These are phyloP conservation scores for Tupiocoris notatus DNA, from an alignment of 2,888 invertebrate genomes.

Conservation along the genomic window DNA sequence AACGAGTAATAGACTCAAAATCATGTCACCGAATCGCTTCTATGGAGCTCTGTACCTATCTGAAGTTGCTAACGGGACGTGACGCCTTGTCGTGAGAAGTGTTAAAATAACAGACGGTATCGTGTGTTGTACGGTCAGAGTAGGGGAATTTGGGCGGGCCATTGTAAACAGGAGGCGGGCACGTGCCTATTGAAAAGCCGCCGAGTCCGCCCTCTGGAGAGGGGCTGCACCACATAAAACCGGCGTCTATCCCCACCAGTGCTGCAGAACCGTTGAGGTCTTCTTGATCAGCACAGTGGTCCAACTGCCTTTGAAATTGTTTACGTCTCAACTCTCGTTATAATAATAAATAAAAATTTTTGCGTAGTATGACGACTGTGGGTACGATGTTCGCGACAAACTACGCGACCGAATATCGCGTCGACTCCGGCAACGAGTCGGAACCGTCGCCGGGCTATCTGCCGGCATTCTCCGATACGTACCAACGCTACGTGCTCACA, in stretches of 20 bases:
- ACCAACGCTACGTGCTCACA: conserved; percentile 40
- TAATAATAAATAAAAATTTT: no score
- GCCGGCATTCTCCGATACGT: conserved; percentile 40
- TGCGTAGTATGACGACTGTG: conserved; percentile 27
- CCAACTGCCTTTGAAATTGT: no score
- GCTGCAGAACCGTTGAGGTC: neutral
- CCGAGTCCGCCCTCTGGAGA: neutral
- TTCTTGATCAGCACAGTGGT: neutral
- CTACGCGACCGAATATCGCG: conserved; percentile 22
- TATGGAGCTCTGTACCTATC: no score
- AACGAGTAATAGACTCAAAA: no score
- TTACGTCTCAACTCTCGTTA: no score
- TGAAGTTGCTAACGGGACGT: no score
- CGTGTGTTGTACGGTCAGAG: neutral
- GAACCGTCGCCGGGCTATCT: conserved; percentile 30
- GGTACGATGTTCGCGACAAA: conserved; percentile 32
- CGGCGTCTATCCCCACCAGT: conserved; percentile 17
- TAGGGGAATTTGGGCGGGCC: conserved; percentile 4
- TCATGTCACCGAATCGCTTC: no score
- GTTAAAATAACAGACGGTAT: no score
- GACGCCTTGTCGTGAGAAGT: no score
- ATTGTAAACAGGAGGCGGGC: conserved; percentile 41
- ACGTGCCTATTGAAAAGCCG: conserved; percentile 14
- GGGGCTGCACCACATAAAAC: neutral
- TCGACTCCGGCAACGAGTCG: conserved; percentile 37